phyloP scores from a whole-genome alignment of 2,797 vertebrate genomes.

The Enteromius thamalakanensis region DNA sequence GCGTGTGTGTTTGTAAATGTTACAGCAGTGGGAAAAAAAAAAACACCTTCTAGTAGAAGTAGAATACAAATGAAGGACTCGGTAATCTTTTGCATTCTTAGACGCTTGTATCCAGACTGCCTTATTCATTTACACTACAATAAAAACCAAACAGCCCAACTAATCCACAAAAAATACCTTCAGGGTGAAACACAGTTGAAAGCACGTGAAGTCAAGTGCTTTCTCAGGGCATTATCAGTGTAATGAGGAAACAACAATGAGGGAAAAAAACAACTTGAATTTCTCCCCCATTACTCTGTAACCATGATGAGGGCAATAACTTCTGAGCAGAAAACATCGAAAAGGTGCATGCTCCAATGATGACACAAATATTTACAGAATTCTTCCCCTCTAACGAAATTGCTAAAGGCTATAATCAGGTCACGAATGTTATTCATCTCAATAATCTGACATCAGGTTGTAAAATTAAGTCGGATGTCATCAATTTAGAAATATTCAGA shows the following conservation, averaged over 20 bases:
- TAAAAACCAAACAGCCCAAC: constrained; percentile 49
- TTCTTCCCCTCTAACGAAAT: constrained; percentile 52
- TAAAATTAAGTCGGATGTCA: not conserved
- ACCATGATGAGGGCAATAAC: not conserved
- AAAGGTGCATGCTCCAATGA: constrained; percentile 19
- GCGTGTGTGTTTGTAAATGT: not conserved
- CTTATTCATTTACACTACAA: constrained; percentile 61
- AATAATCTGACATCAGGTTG: not conserved
- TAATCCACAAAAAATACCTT: constrained; percentile 51
- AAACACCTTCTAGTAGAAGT: not conserved
- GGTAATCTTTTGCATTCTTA: constrained; percentile 25
- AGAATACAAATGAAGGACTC: constrained; percentile 18
- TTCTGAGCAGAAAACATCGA: not conserved
- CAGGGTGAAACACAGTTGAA: constrained; percentile 36
- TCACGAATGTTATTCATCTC: constrained; percentile 11
- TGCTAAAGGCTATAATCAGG: constrained; percentile 27
- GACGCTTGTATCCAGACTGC: constrained; percentile 44
- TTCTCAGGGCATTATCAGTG: constrained; percentile 20
- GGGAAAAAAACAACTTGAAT: constrained; percentile 15
- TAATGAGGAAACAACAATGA: constrained; percentile 35
- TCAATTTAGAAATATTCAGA: not conserved
- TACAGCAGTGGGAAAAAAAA: not conserved
- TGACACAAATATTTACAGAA: constrained; percentile 46
- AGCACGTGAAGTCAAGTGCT: constrained; percentile 21
- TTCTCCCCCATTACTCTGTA: constrained; percentile 24